Base-by-base conservation (phyloP, 2,113 vertebrate species). In the Danionella cerebrum region DNA sequence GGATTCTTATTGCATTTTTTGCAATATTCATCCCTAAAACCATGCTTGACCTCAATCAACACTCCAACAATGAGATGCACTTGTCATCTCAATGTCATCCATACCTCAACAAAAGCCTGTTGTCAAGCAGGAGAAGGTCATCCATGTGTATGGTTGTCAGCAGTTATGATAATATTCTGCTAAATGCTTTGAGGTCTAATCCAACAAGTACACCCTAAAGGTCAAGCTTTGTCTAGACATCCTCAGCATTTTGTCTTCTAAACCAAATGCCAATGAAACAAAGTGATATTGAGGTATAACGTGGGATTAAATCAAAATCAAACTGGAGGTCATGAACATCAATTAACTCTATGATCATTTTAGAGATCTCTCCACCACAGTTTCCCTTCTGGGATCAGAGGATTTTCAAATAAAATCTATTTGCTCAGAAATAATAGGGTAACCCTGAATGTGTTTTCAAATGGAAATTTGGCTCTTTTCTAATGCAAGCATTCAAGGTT, bases 141-240 rank as follows among this genome's bases (percentile, higher is more conserved):
- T 2, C 10, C 39, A 68, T 71, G 52, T 74, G 63, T 38, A 67
- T 6, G 72, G 69, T 79, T 78, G 59, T 53, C 41, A 59, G 31
- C 42, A 1, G 21, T 75, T 73, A 78, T 67, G 69, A 60, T 69
- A 74, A 85, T 72, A 70, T 53, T 70, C 67, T 53, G 68, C 69
- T 63, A 74, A 73, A 73, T 52, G 25, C 53, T 44, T 16, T 35
- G 50, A 47, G 71, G 62, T 70, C 38, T 71, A 35, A 53, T 9
- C 13, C 50, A 80, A 73, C 65, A 24, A 57, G 25, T 52, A 69
- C 75, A 35, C 27, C 57, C 53, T 47, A 85, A 85, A 86, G 80
- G 81, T 87, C 83, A 86, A 6, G 38, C 35, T 3, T 51, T 35
- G 71, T 82, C 80, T 78, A 72, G 79, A 82, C 76, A 24, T 69